Evolutionary conservation across 2,888 invertebrate species (phyloP).

Genomic region (Ectemnius cavifrons): DNA sequence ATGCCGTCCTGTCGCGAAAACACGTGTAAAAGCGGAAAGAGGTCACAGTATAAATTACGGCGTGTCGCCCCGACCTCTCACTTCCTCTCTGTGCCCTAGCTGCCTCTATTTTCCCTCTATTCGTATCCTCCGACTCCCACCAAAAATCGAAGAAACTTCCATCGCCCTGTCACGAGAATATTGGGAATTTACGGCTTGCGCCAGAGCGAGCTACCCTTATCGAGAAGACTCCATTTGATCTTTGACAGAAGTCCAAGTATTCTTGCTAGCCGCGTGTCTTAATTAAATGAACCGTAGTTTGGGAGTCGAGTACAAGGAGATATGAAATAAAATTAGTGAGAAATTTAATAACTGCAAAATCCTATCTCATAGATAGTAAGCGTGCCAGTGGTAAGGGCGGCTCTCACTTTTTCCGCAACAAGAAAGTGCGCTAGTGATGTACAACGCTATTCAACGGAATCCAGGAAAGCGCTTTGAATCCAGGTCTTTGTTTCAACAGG

Average conservation of each 20-base stretch:
- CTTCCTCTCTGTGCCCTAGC: constrained; percentile 27
- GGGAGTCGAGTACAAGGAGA: too few species aligned
- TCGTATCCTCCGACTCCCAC: constrained; percentile 33
- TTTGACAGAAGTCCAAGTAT: background rate
- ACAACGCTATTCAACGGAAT: background rate
- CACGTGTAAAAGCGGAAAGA: constrained; percentile 26
- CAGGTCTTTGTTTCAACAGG: constrained; percentile 37
- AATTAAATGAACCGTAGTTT: too few species aligned
- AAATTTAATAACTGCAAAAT: background rate
- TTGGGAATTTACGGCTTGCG: constrained; percentile 49
- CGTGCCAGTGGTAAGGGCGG: background rate
- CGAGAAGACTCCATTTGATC: background rate
- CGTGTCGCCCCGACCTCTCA: constrained; percentile 39
- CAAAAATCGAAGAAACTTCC: constrained; percentile 63
- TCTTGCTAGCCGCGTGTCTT: background rate
- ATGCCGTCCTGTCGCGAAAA: constrained; percentile 40
- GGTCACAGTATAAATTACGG: constrained; percentile 58
- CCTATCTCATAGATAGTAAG: background rate
- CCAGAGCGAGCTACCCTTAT: constrained; percentile 15
- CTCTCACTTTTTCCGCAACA: background rate
- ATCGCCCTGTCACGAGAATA: constrained; percentile 39
- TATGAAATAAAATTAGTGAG: too few species aligned
- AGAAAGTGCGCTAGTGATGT: background rate
- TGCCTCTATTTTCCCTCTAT: constrained; percentile 26
- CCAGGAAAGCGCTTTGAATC: constrained; percentile 5